Evolutionary conservation across 1,140 invertebrate species (phyloP), one percentile per base, ranked within the genome.

Genomic region (Teleopsis dalmanni): DNA sequence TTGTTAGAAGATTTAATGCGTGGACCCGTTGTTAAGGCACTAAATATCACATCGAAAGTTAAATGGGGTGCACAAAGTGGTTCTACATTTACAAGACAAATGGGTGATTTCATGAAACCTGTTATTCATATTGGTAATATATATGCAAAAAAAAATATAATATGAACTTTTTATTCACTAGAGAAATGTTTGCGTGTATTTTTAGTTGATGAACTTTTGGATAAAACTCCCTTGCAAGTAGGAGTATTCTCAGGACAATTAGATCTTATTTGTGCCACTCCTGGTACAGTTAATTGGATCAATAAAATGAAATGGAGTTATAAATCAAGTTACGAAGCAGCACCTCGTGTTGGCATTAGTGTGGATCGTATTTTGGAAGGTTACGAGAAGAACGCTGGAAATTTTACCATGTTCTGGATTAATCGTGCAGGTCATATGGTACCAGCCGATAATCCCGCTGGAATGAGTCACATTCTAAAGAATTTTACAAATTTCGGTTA

Each of bases 71-170:
- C 56, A 6, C 80, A 83, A 57, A 76, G 77, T 6, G 52, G 53
- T 4, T 21, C 48, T 0, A 87, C 91, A 1, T 91, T 90, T 65
- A 48, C 59, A 27, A 67, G 60, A 11, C 76, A 88, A 22, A 52
- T 47, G 14, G 78, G 52, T 16, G 89, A 92, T 61, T 92, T 92
- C 57, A 92, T 93, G 88, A 88, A 87, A 61, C 85, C 88, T 11
- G 87, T 86, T 21, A 79, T 81, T 10, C 60, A 82, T 36, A 75
- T 81, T 58, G 78, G 81, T 84, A 62, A 66, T 21, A 11, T 9
- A 11, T 23, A 36, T 0, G 9, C 31, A 3, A 18, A 22, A 43
- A 33, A 25, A 6, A 11, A 48, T 7, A 31, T 10, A 27, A 33
- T 40, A 4, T 1, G 2, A n/a, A 25, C 47, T 21, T 18, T 7